These are phyloP conservation scores for Andrena fulva DNA, from an alignment of 2,888 invertebrate genomes.

Conservation along the genomic window DNA sequence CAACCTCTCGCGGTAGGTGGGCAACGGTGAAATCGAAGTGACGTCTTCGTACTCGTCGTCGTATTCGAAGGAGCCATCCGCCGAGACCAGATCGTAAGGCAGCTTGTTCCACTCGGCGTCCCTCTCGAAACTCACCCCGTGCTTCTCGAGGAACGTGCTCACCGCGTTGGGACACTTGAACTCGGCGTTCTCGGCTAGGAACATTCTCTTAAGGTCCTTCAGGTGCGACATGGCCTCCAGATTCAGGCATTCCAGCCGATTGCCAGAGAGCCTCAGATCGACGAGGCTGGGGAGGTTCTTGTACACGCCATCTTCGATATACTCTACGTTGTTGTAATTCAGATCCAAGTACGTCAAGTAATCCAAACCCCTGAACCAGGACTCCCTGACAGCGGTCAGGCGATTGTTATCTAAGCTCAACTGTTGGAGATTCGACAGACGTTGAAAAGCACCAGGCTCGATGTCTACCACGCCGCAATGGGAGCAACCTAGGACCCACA, in stretches of 20 bases:
- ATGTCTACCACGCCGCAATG: conserved; percentile 78
- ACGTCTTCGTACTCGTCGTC: conserved; percentile 3
- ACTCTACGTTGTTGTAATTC: conserved; percentile 78
- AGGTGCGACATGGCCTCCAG: conserved; percentile 74
- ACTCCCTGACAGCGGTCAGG: conserved; percentile 70
- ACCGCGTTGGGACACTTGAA: conserved; percentile 80
- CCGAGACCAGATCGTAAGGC: conserved; percentile 60
- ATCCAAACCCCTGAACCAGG: conserved; percentile 77
- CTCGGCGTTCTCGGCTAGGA: conserved; percentile 77
- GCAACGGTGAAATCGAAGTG: background rate
- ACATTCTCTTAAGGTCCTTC: conserved; percentile 73
- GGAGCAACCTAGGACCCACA: conserved; percentile 79
- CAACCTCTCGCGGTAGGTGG: conserved; percentile 26
- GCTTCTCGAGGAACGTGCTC: conserved; percentile 70
- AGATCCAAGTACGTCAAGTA: conserved; percentile 80
- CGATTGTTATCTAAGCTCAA: conserved; percentile 78
- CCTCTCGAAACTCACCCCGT: conserved; percentile 71
- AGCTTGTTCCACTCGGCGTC: conserved; percentile 77
- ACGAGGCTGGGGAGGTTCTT: conserved; percentile 74
- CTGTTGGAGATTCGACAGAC: conserved; percentile 77
- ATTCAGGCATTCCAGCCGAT: conserved; percentile 79
- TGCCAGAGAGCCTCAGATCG: conserved; percentile 81
- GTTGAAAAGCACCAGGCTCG: conserved; percentile 76
- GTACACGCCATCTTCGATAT: conserved; percentile 79
- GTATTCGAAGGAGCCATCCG: background rate